Conservation (phyloP, 2,888 invertebrate species). For the Litoditis marina region DNA sequence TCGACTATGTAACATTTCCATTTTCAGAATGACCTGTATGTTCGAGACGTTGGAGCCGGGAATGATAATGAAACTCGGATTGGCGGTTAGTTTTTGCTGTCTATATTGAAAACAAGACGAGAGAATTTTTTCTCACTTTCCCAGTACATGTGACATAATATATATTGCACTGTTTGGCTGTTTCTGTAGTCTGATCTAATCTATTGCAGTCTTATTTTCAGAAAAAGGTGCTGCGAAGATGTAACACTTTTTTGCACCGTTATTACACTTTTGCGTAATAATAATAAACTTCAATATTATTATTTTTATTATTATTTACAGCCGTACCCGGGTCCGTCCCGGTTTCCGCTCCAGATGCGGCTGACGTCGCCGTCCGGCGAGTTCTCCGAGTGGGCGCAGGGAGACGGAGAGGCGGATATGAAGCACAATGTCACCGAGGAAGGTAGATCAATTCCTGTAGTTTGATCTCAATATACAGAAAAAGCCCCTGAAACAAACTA, state of each 20-base stretch:
- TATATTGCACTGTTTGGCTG: too few relatives aligned
- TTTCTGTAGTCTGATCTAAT: too few relatives aligned
- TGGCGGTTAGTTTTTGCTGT: conserved; percentile 19
- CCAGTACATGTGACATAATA: too few relatives aligned
- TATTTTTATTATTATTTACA: conserved; percentile 2
- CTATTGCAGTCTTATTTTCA: too few relatives aligned
- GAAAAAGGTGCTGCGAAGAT: too few relatives aligned
- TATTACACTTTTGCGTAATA: background rate
- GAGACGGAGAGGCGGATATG: conserved; percentile 34
- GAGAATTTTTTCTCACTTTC: too few relatives aligned
- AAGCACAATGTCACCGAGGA: conserved; percentile 37
- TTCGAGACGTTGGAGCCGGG: conserved; percentile 31
- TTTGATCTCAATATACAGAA: too few relatives aligned
- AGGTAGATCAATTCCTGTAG: conserved; percentile 11
- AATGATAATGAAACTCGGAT: conserved; percentile 27
- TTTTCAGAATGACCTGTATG: conserved; percentile 28
- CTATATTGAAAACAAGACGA: background rate
- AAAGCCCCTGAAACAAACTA: too few relatives aligned
- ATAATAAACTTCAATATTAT: conserved; percentile 3
- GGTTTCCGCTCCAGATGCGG: conserved; percentile 36
- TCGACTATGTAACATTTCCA: too few relatives aligned
- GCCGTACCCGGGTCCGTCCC: conserved; percentile 25
- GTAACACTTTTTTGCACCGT: background rate
- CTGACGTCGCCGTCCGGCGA: conserved; percentile 36
- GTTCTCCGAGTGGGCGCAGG: conserved; percentile 39